Base-by-base conservation (phyloP, 2,113 vertebrate species). In the Pteruthius melanotis region DNA sequence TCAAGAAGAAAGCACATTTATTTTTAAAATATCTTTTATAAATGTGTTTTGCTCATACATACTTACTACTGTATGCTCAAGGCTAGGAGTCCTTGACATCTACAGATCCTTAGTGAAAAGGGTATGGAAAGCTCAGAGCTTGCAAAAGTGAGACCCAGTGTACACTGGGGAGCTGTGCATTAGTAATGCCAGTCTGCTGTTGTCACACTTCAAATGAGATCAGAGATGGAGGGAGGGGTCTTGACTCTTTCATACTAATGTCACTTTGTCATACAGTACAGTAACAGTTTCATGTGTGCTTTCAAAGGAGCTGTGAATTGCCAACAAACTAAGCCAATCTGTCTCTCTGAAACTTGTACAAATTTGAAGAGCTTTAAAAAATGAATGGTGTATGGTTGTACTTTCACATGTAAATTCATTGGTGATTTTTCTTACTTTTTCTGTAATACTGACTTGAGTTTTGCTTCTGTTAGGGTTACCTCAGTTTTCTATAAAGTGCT, bases 401-500 rank as follows among this genome's bases (percentile, higher is more conserved):
- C 40, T 72, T 87, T 79, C 33, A 81, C 22, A 37, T 82, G 20
- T 57, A 22, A 74, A 86, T 90, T 81, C 53, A 59, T 11, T 56
- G 71, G 30, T 75, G 72, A 64, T 87, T 91, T 94, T 94, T 94
- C 56, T 89, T 85, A 42, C 3, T 83, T 12, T 31, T 92, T 80
- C 44, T 80, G 52, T 63, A 63, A 52, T 64, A n/a, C 2, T 63
- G 27, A 66, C 15, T 54, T 63, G 45, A 72, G n/a, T 92, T 90
- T 54, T 64, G 20, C 33, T 89, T 16, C 56, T 92, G 30, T 90
- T 64, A 75, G 70, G 23, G 21, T 97, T 96, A 89, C 89, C 92
- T 94, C 95, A 94, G 86, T 72, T 95, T 97, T 94, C 91, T 92
- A 27, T 86, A 26, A 87, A 79, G 21, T 42, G 24, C 27, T 91